These are phyloP conservation scores for Equus quagga DNA, from an alignment of 2,113 vertebrate species.

Conservation along the genomic window DNA sequence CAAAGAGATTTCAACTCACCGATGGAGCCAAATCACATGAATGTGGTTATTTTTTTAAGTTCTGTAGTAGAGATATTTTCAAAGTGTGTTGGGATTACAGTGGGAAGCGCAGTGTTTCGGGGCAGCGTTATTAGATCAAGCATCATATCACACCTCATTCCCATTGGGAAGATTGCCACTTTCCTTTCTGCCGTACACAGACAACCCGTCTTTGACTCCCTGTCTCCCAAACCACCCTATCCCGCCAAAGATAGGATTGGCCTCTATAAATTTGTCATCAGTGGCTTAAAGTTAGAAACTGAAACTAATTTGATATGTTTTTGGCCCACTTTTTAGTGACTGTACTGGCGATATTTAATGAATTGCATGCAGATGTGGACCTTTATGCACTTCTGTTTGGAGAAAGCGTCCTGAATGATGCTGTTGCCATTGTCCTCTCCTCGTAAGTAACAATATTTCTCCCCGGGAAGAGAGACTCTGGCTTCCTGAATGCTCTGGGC, in stretches of 20 bases:
- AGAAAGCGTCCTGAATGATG: slow-evolving; percentile 98
- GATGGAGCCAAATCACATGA: neutral
- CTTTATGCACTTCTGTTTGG: slow-evolving; percentile 99
- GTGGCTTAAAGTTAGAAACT: neutral
- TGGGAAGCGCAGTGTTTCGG: neutral
- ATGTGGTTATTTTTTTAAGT: neutral
- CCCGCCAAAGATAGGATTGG: neutral
- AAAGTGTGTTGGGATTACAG: neutral
- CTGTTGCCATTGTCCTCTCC: slow-evolving; percentile 97
- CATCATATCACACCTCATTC: neutral
- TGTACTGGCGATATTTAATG: slow-evolving; percentile 98
- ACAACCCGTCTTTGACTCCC: neutral
- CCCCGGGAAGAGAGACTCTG: neutral
- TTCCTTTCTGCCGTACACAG: neutral
- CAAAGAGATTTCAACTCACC: neutral
- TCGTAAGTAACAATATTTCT: slow-evolving; percentile 91
- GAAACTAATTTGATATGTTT: slow-evolving; percentile 58
- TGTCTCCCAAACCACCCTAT: neutral
- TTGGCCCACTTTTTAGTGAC: slow-evolving; percentile 90
- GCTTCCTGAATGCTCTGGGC: neutral
- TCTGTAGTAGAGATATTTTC: neutral
- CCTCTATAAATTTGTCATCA: neutral
- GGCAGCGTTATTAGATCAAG: neutral
- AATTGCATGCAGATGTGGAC: slow-evolving; percentile 97
- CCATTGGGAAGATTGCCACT: neutral